These are phyloP conservation scores for Pterocles orientalis DNA, from an alignment of 2,113 vertebrate species.

Conservation along the genomic window DNA sequence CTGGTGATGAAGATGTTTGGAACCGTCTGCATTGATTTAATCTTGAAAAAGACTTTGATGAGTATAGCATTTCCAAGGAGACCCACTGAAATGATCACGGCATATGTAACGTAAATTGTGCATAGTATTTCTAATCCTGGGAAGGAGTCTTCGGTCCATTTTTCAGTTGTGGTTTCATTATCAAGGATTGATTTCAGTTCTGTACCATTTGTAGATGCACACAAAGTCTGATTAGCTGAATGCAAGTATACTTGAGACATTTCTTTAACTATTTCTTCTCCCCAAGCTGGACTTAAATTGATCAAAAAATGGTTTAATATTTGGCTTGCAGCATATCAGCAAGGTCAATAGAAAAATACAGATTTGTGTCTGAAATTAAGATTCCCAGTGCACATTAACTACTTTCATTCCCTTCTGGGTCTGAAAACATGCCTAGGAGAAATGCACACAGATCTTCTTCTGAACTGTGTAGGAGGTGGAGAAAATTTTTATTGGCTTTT, in stretches of 20 bases:
- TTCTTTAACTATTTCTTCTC: slow-evolving; percentile 65
- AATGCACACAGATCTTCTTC: slow-evolving; percentile 69
- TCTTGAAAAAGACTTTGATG: slow-evolving; percentile 85
- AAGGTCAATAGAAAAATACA: background rate
- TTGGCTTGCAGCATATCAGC: slow-evolving; percentile 29
- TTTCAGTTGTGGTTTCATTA: slow-evolving; percentile 65
- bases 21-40: slow-evolving; percentile 83
- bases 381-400: slow-evolving; percentile 39
- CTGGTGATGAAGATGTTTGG: slow-evolving; percentile 86
- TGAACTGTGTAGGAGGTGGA: slow-evolving; percentile 77
- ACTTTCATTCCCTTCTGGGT: slow-evolving; percentile 60
- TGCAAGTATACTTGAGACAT: slow-evolving; percentile 70
- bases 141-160: slow-evolving; percentile 63
- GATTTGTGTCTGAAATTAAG: slow-evolving; percentile 43
- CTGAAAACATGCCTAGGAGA: slow-evolving; percentile 67
- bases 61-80: slow-evolving; percentile 83
- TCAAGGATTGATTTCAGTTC: slow-evolving; percentile 55
- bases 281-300: slow-evolving; percentile 28
- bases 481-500: slow-evolving; percentile 72
- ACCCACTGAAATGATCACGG: slow-evolving; percentile 82
- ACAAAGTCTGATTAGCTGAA: slow-evolving; percentile 71
- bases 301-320: slow-evolving; percentile 39
- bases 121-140: slow-evolving; percentile 78
- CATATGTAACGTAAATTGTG: slow-evolving; percentile 76
- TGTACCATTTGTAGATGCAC: slow-evolving; percentile 63